Conservation (phyloP, 2,888 invertebrate genomes). For the Griposia aprilina region DNA sequence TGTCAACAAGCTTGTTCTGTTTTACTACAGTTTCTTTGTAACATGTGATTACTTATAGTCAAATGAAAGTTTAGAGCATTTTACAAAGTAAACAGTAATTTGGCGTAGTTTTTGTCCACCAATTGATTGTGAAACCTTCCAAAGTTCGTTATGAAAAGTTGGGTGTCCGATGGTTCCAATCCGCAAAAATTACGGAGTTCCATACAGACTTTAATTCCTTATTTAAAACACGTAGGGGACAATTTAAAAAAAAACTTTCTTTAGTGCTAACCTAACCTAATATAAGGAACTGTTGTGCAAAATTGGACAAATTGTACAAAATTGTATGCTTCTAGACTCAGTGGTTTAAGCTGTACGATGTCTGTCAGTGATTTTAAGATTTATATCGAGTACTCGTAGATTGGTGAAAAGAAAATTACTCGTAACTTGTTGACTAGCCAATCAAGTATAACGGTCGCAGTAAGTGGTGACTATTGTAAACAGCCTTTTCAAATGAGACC, state of each 20-base stretch:
- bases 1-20: constrained; percentile 8
- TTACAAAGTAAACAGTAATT: background rate
- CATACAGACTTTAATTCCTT: background rate
- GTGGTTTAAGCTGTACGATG: background rate
- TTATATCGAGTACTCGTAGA: background rate
- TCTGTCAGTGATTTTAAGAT: background rate
- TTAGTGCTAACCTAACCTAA: background rate
- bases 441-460: constrained; percentile 29
- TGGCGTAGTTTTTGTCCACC: background rate
- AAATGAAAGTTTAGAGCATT: background rate
- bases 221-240: background rate
- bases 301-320: background rate
- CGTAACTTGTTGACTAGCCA: background rate
- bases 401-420: background rate
- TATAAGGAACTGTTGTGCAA: background rate
- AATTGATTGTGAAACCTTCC: background rate
- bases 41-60: background rate
- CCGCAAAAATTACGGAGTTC: background rate
- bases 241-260: background rate
- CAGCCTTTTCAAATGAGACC: constrained; percentile 18
- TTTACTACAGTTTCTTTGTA: constrained; percentile 27
- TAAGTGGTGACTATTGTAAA: constrained; percentile 13
- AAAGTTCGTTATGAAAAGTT: background rate
- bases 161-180: background rate
- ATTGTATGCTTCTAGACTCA: background rate